Conservation (phyloP, 2,888 invertebrate species). For the Eupelmus urozonus region DNA sequence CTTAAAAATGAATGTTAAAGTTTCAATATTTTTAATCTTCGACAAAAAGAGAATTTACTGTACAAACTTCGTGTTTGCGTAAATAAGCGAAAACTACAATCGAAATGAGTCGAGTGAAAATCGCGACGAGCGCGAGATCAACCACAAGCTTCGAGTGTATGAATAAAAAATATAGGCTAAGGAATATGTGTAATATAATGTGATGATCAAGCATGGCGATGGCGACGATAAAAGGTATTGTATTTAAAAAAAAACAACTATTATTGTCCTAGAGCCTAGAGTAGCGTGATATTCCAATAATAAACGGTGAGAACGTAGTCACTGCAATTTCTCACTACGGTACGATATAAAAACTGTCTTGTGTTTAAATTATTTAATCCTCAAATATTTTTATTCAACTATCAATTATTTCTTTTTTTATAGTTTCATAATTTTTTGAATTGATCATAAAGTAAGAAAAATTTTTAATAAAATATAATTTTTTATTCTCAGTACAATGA, state of each 20-base stretch:
- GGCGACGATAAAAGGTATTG: conserved; percentile 70
- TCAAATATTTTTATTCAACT: conserved; percentile 5
- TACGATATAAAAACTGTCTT: conserved; percentile 24
- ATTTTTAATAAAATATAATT: background rate
- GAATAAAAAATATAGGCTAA: conserved; percentile 53
- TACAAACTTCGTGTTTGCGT: conserved; percentile 32
- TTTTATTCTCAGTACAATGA: background rate
- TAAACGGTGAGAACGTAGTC: conserved; percentile 71
- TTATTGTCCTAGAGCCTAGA: conserved; percentile 73
- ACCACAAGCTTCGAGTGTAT: conserved; percentile 33
- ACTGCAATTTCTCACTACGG: conserved; percentile 64
- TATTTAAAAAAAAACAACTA: conserved; percentile 65
- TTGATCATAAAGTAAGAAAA: background rate
- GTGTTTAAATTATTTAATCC: conserved; percentile 37
- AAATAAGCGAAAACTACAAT: conserved; percentile 39
- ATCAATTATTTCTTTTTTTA: background rate
- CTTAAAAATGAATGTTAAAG: conserved; percentile 24
- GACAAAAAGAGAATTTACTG: conserved; percentile 17
- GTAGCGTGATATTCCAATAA: conserved; percentile 71
- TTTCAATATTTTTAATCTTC: conserved; percentile 42
- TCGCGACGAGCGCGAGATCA: conserved; percentile 50
- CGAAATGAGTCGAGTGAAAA: conserved; percentile 38
- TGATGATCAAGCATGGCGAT: conserved; percentile 65
- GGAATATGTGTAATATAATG: conserved; percentile 62
- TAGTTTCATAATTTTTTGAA: background rate